Conservation (phyloP, 2,113 vertebrate genomes). For the Empidonax traillii region DNA sequence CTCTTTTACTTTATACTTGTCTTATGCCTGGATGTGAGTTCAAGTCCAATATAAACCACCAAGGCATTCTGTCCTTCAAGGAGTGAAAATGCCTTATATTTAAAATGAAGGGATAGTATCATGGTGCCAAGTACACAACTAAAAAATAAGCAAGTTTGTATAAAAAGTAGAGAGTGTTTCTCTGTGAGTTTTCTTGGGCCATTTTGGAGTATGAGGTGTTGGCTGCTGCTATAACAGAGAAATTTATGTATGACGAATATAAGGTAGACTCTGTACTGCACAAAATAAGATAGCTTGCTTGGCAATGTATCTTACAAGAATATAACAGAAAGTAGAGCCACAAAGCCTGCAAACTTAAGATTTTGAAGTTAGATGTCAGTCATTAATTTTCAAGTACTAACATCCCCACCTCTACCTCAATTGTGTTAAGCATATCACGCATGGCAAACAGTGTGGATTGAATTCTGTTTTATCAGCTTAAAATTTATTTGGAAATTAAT, state of each 20-base stretch:
- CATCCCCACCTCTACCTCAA: not conserved
- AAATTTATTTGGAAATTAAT: not conserved
- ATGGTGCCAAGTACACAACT: not conserved
- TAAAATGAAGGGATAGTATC: not conserved
- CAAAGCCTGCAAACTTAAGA: not conserved
- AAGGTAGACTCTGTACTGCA: not conserved
- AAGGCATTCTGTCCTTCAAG: not conserved
- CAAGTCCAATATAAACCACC: not conserved
- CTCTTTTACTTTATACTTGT: not conserved
- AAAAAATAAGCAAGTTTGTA: not conserved
- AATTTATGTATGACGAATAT: not conserved
- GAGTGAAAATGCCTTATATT: not conserved
- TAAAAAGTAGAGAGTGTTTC: not conserved
- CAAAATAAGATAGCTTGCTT: not conserved
- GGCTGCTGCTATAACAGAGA: not conserved
- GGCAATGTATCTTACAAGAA: not conserved
- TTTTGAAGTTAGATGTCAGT: not conserved
- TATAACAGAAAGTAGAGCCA: not conserved
- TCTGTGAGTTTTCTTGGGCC: not conserved
- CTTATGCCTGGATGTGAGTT: not conserved
- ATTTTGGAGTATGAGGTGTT: not conserved
- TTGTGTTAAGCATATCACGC: not conserved
- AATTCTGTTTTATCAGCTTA: not conserved
- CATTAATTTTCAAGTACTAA: not conserved
- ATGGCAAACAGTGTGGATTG: not conserved